phyloP scores from a whole-genome alignment of 1,140 invertebrate genomes.

The Monomorium pharaonis region DNA sequence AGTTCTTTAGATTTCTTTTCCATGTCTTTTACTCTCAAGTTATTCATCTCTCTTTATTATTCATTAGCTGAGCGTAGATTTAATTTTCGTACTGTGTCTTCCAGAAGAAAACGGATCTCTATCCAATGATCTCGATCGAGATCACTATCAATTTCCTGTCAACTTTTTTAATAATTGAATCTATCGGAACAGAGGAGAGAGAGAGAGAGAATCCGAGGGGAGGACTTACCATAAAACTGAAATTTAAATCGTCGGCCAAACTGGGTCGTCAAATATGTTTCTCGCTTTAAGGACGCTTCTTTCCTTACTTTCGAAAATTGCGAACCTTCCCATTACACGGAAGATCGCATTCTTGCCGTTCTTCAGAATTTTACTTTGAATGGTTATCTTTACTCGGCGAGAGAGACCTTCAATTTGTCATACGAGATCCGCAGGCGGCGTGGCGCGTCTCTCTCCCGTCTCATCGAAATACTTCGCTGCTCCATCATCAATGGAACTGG shows the following conservation, averaged over 20 bases:
- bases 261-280: not conserved
- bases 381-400: not conserved
- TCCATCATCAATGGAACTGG: slow-evolving; percentile 35
- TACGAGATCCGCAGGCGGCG: not conserved
- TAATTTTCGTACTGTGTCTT: not conserved
- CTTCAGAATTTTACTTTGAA: slow-evolving; percentile 15
- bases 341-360: not conserved
- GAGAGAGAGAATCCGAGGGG: not conserved
- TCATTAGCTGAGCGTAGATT: slow-evolving; percentile 17
- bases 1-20: not conserved
- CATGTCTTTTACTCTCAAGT: not conserved
- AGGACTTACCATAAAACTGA: not conserved
- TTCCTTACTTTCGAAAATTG: slow-evolving; percentile 26
- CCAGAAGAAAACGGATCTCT: not conserved
- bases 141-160: not conserved
- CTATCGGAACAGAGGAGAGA: not conserved
- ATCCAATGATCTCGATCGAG: not conserved
- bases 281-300: not conserved
- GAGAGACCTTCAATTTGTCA: slow-evolving; percentile 30
- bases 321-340: not conserved
- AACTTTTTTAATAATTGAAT: slow-evolving; percentile 21
- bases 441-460: not conserved
- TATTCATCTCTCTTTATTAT: slow-evolving; percentile 3
- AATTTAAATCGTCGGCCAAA: slow-evolving; percentile 3
- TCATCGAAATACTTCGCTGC: slow-evolving; percentile 13